These are phyloP conservation scores for Urocitellus parryii DNA, from an alignment of 2,113 vertebrate species.

Conservation along the genomic window DNA sequence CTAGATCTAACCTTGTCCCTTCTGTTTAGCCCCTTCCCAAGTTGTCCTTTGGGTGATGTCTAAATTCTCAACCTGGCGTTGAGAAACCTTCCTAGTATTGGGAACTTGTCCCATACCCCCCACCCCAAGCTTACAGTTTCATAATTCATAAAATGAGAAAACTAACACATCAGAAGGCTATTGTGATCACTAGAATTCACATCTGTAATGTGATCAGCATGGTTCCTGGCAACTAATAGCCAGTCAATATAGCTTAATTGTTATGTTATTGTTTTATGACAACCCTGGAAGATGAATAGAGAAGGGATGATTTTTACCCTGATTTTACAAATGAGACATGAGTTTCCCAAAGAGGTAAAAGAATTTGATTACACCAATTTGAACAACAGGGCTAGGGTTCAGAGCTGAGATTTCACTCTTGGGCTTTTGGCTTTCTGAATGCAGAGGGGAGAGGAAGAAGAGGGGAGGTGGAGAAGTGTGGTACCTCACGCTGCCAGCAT, in stretches of 20 bases:
- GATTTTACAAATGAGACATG: slow-evolving; percentile 16
- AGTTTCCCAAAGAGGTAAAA: slow-evolving; percentile 14
- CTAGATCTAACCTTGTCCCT: background rate
- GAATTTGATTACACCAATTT: background rate
- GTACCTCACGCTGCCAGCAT: background rate
- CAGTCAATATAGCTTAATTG: background rate
- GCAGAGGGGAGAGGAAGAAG: too few species aligned
- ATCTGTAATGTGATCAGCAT: background rate
- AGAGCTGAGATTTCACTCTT: slow-evolving; percentile 31
- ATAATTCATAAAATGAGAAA: slow-evolving; percentile 7
- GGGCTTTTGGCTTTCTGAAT: background rate
- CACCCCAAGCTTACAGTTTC: background rate
- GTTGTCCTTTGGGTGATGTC: background rate
- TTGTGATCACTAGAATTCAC: slow-evolving; percentile 32
- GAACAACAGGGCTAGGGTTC: background rate
- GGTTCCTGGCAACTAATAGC: background rate
- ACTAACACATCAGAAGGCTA: background rate
- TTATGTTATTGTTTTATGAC: background rate
- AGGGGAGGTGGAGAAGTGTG: background rate
- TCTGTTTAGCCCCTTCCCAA: background rate
- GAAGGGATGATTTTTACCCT: background rate
- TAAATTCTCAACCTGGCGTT: background rate
- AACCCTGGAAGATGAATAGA: background rate
- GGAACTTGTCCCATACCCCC: background rate
- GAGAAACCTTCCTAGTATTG: background rate